Evolutionary conservation across 2,797 vertebrate genomes (phyloP).

Genomic region (Tapirus indicus): DNA sequence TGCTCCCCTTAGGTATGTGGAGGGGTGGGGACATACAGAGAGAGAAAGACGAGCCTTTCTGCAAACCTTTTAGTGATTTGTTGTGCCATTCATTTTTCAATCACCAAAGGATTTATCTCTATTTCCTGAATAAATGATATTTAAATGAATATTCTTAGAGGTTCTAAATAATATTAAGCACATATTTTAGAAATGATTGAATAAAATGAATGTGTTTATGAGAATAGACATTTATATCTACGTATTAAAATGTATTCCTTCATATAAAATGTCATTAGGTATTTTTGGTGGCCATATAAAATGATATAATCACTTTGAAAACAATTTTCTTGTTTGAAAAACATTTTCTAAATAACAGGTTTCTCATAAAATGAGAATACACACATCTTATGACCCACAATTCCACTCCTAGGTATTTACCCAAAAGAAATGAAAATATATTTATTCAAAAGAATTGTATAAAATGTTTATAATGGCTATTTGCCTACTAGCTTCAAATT

Average conservation of each 20-base stretch:
- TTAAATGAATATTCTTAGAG: neutral
- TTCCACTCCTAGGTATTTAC: neutral
- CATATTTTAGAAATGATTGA: neutral
- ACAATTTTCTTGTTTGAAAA: neutral
- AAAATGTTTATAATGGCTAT: neutral
- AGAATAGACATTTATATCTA: neutral
- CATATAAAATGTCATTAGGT: neutral
- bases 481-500: neutral
- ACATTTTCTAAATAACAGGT: neutral
- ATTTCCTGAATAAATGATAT: neutral
- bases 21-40: accelerated
- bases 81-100: neutral
- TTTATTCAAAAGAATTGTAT: neutral
- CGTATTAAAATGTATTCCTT: neutral
- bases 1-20: neutral
- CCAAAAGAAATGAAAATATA: neutral
- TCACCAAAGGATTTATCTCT: neutral
- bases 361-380: neutral
- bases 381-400: neutral
- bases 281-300: neutral
- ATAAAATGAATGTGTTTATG: neutral
- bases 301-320: neutral
- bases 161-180: neutral
- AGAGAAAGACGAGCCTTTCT: neutral
- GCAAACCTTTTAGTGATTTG: neutral